These are phyloP conservation scores for Zoanthus sansibaricus DNA, from an alignment of 92 coral and sea anemone species.

Conservation along the genomic window DNA sequence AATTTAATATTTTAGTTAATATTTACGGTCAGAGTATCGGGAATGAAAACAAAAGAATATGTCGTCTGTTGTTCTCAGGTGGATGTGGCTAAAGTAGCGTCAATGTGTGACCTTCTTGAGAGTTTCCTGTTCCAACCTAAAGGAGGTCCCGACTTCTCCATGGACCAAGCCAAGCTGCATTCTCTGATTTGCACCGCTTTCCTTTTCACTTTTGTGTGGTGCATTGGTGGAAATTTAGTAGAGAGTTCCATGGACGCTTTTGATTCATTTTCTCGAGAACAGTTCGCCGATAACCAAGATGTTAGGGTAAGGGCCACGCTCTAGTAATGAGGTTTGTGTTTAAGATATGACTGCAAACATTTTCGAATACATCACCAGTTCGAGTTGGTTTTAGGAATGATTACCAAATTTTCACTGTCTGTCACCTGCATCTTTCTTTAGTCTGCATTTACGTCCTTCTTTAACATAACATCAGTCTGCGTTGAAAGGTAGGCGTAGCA, in stretches of 20 bases:
- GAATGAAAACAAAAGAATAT: too few relatives aligned
- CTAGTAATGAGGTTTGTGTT: too few relatives aligned
- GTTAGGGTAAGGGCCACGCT: constrained; percentile 89
- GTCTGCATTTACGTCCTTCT: too few relatives aligned
- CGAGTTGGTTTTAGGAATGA: too few relatives aligned
- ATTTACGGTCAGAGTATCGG: too few relatives aligned
- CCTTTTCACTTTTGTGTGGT: constrained; percentile 92
- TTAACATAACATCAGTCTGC: too few relatives aligned
- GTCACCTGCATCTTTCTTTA: too few relatives aligned
- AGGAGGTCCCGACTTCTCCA: constrained; percentile 88
- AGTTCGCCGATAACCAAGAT: constrained; percentile 93
- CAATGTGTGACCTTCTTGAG: constrained; percentile 93
- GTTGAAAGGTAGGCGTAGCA: too few relatives aligned
- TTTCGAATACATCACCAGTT: too few relatives aligned
- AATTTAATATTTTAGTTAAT: too few relatives aligned
- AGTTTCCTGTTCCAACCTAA: constrained; percentile 84
- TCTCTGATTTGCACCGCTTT: constrained; percentile 93
- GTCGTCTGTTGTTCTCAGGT: constrained; percentile 59
- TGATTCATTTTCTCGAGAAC: constrained; percentile 89
- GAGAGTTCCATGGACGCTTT: constrained; percentile 87
- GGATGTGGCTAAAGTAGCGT: constrained; percentile 89
- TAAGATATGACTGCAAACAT: background rate
- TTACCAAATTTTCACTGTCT: too few relatives aligned
- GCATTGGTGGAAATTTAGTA: constrained; percentile 92
- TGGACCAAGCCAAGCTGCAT: constrained; percentile 89